These are phyloP conservation scores for Caenorhabditis parvicauda DNA, from an alignment of 2,888 invertebrate species.

Conservation along the genomic window DNA sequence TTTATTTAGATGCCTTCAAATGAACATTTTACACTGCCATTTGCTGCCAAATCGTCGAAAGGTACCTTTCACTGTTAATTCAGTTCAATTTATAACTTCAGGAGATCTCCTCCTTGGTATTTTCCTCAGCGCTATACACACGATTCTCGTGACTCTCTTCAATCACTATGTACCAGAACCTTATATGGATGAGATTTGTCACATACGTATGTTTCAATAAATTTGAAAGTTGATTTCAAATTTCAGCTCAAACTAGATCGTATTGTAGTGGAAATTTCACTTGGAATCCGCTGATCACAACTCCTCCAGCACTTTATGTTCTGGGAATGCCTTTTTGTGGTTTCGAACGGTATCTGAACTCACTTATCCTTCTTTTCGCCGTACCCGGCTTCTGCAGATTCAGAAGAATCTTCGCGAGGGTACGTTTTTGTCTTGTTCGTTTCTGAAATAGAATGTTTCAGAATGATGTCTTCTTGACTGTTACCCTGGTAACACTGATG, in stretches of 20 bases:
- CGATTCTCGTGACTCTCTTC: too few species aligned
- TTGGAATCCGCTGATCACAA: slow-evolving; percentile 95
- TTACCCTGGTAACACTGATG: slow-evolving; percentile 15
- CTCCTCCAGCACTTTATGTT: slow-evolving; percentile 88
- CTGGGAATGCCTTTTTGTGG: slow-evolving; percentile 47
- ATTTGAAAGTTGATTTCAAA: too few species aligned
- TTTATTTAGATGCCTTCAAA: too few species aligned
- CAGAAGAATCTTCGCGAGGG: slow-evolving; percentile 17
- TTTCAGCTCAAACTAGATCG: slow-evolving; percentile 26
- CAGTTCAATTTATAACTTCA: too few species aligned
- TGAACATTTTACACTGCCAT: too few species aligned
- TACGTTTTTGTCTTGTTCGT: slow-evolving; percentile 3
- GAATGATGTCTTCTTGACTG: slow-evolving; percentile 21
- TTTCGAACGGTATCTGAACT: slow-evolving; percentile 43
- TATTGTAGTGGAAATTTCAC: slow-evolving; percentile 41
- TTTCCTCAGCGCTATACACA: too few species aligned
- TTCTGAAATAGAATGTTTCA: background rate
- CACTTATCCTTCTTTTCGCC: slow-evolving; percentile 34
- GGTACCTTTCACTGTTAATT: too few species aligned
- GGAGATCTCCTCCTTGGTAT: too few species aligned
- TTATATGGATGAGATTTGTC: too few species aligned
- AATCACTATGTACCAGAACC: too few species aligned
- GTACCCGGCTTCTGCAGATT: slow-evolving; percentile 26
- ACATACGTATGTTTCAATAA: too few species aligned
- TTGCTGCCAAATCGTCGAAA: too few species aligned